Evolutionary conservation across 1,140 invertebrate species (phyloP).

Genomic region (Potamilus streckersoni): DNA sequence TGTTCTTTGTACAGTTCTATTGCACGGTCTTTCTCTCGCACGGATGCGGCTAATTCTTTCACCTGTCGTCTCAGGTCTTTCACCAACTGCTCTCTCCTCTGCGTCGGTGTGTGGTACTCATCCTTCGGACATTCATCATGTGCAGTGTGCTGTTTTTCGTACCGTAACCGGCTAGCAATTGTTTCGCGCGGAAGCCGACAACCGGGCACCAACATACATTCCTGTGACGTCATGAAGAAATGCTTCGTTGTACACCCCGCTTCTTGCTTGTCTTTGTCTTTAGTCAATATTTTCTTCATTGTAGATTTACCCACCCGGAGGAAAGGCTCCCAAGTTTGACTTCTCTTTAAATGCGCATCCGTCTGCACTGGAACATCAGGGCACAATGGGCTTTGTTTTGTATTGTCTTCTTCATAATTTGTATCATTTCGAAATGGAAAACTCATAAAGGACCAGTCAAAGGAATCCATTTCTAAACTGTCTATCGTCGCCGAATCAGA

Average conservation of each 20-base stretch:
- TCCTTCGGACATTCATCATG: slow-evolving; percentile 14
- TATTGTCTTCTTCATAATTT: too few relatives aligned
- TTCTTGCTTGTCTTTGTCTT: too few relatives aligned
- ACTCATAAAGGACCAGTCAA: too few relatives aligned
- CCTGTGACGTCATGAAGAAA: slow-evolving; percentile 31
- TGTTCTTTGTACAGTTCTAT: slow-evolving; percentile 28
- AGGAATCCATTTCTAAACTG: too few relatives aligned
- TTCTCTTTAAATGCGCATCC: too few relatives aligned
- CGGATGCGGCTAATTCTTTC: slow-evolving; percentile 15
- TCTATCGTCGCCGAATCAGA: too few relatives aligned
- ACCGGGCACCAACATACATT: slow-evolving; percentile 32
- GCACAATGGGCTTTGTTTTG: too few relatives aligned
- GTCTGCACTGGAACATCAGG: too few relatives aligned
- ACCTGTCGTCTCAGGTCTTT: slow-evolving; percentile 26
- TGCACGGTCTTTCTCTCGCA: slow-evolving; percentile 25
- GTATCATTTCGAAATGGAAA: too few relatives aligned
- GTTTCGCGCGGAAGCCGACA: slow-evolving; percentile 30
- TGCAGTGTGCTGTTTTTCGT: slow-evolving; percentile 21
- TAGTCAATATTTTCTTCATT: too few relatives aligned
- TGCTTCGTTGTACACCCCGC: slow-evolving; percentile 16
- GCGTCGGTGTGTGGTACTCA: slow-evolving; percentile 22
- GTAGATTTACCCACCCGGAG: too few relatives aligned
- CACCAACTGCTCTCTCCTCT: slow-evolving; percentile 25
- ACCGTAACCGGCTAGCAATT: slow-evolving; percentile 29
- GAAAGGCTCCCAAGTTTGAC: too few relatives aligned